These are phyloP conservation scores for Frankliniella intonsa DNA, from an alignment of 2,888 invertebrate species.

Conservation along the genomic window DNA sequence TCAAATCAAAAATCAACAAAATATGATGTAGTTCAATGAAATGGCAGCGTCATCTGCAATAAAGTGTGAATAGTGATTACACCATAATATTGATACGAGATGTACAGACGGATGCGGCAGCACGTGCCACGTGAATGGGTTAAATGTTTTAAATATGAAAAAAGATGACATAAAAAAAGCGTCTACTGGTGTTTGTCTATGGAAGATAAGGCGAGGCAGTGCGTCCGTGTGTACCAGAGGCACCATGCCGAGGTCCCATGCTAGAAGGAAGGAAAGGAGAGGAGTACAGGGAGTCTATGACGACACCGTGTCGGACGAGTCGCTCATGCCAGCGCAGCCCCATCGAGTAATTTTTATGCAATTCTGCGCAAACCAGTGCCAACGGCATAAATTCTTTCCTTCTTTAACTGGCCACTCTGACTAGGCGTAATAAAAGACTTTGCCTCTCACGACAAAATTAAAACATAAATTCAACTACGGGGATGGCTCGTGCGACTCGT, in stretches of 20 bases:
- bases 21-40: no score
- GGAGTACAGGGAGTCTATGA: not conserved
- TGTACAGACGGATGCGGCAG: conserved; percentile 1
- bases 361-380: no score
- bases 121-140: not conserved
- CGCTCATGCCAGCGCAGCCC: no score
- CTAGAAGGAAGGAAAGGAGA: not conserved
- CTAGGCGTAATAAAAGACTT: not conserved
- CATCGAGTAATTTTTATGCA: no score
- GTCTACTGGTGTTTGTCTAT: conserved; percentile 5
- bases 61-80: not conserved
- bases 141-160: not conserved
- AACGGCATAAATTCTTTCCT: no score
- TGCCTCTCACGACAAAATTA: no score
- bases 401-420: not conserved
- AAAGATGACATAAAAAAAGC: conserved; percentile 8
- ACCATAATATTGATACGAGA: no score
- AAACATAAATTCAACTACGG: no score
- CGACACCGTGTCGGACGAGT: no score
- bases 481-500: not conserved
- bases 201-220: not conserved
- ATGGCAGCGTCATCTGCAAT: no score
- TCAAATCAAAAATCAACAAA: no score
- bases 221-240: conserved; percentile 18
- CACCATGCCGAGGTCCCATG: conserved; percentile 2